Evolutionary conservation across 2,113 vertebrate genomes (phyloP), one percentile per base, ranked within the genome.

Genomic region (Galeopterus variegatus): DNA sequence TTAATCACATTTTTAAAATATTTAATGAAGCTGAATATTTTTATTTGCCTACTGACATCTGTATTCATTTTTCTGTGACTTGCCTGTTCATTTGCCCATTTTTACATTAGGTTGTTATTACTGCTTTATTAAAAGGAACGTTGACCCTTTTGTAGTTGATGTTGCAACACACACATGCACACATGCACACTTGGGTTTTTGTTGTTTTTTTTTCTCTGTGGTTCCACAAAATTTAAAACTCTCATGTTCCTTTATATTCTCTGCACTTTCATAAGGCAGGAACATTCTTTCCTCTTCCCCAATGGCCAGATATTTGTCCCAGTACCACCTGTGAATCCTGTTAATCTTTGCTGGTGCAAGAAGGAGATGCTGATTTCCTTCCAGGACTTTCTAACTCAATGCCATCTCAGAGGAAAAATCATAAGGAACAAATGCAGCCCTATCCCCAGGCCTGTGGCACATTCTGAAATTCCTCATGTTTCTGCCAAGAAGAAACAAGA

Each of bases 401-500:
- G 75, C 45, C 69, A 80, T 64, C 69, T 87, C 36, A 8, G 28
- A 73, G n/a, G 52, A 67, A 92, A 92, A 82, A 36, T 50, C 41
- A 8, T 12, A 69, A 89, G 41, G 36, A 88, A 90, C 54, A 96
- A 82, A 70, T 54, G 19, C 0, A 69, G 52, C 45, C 52, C 73
- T 87, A 73, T 93, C 83, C 24, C 62, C 41, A 24, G 54, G 56
- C 83, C 94, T n/a, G 41, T 79, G 72, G 56, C 76, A 69, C 28
- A 87, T 72, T 97, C 72, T 77, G 62, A 58, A 94, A 80, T 90
- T 70, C 67, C 8, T 76, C 65, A n/a, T 14, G 7, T 56, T 45
- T 26, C n/a, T 67, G n/a, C 50, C 80, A 95, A 87, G 41, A 86
- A 86, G 62, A 93, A 79, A 72, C 48, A 67, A 95, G 36, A 84